Evolutionary conservation across 1,140 invertebrate species (phyloP).

Genomic region (Procambarus virginalis): DNA sequence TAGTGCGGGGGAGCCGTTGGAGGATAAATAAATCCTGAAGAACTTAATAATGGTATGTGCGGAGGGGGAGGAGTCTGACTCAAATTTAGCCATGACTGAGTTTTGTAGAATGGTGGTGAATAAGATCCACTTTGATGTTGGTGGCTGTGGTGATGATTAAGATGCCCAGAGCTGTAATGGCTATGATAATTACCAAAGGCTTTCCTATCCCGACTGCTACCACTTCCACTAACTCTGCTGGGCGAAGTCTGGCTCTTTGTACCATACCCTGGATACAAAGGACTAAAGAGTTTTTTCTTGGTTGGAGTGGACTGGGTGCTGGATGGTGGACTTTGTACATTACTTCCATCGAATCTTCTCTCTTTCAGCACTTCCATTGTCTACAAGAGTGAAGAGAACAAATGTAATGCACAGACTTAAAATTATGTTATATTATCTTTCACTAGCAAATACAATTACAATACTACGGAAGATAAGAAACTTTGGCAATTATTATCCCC

Average conservation of each 20-base stretch:
- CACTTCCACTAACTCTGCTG: background rate
- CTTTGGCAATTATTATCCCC: no score
- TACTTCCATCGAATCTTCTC: slow-evolving; percentile 26
- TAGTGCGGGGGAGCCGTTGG: slow-evolving; percentile 52
- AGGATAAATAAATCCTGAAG: slow-evolving; percentile 38
- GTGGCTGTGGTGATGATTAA: slow-evolving; percentile 11
- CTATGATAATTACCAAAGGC: slow-evolving; percentile 32
- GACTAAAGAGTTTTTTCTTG: slow-evolving; percentile 29
- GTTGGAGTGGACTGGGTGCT: slow-evolving; percentile 57
- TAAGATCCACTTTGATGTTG: slow-evolving; percentile 49
- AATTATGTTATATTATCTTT: background rate
- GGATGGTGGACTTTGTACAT: slow-evolving; percentile 42
- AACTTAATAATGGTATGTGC: slow-evolving; percentile 42
- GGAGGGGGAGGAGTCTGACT: slow-evolving; percentile 61
- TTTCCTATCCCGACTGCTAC: background rate
- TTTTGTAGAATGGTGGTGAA: slow-evolving; percentile 61
- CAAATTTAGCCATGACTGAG: slow-evolving; percentile 53
- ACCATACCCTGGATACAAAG: background rate
- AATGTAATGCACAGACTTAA: no score
- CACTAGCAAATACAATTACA: no score
- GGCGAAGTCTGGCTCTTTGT: slow-evolving; percentile 29
- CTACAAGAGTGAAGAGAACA: slow-evolving; percentile 6
- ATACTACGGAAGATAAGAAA: no score
- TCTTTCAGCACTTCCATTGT: slow-evolving; percentile 36
- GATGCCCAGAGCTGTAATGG: slow-evolving; percentile 3